phyloP scores from a whole-genome alignment of 2,113 vertebrate species.

The Puma concolor region DNA sequence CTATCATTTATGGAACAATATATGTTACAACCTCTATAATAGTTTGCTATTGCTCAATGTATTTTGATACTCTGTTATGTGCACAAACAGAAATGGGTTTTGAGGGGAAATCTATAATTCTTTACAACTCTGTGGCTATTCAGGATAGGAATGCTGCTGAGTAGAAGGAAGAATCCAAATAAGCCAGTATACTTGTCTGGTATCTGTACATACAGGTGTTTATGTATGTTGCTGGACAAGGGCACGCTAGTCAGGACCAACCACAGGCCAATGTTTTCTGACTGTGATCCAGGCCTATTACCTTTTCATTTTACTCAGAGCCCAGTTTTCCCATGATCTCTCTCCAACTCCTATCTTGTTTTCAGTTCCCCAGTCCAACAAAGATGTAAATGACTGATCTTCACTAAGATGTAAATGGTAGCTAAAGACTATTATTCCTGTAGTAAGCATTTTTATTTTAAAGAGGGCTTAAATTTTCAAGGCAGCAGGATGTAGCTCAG shows the following conservation, averaged over 20 bases:
- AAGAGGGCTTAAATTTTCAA: background rate
- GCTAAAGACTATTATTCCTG: background rate
- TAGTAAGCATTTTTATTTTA: background rate
- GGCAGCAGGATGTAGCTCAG: background rate
- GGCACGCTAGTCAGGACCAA: background rate
- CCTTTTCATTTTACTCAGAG: background rate
- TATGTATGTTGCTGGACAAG: background rate
- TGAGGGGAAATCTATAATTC: background rate
- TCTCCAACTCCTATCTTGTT: background rate
- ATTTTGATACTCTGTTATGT: background rate
- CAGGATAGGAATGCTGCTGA: background rate
- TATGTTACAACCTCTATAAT: background rate
- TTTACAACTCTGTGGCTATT: background rate
- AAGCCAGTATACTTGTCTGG: background rate
- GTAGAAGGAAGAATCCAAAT: background rate
- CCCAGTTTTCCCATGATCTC: background rate
- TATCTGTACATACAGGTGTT: background rate
- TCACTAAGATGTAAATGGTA: background rate
- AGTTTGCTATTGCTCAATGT: background rate
- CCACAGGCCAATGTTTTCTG: background rate
- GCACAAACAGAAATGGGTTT: background rate
- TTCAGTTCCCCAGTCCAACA: background rate
- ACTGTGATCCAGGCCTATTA: background rate
- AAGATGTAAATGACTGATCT: background rate
- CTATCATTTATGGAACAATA: background rate